Evolutionary conservation across 1,140 invertebrate species (phyloP).

Genomic region (Andricus grossulariae): DNA sequence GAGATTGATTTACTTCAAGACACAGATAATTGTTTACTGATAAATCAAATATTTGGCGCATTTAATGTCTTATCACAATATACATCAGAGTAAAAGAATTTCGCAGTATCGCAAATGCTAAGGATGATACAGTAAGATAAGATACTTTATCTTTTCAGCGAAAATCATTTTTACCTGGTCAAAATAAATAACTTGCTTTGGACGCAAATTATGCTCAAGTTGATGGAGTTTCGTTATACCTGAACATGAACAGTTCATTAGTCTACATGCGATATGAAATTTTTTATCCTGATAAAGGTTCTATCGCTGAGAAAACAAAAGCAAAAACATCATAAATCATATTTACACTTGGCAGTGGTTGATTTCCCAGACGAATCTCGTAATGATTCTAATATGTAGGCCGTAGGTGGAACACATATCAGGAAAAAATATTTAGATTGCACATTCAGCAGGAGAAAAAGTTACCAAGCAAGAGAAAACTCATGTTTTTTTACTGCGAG

Average conservation of each 20-base stretch:
- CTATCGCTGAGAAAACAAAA: not conserved
- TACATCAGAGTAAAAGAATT: too few relatives aligned
- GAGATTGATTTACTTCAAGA: constrained; percentile 6
- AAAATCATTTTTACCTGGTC: not conserved
- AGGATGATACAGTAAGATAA: not conserved
- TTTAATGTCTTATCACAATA: not conserved
- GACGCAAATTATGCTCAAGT: not conserved
- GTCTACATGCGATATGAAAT: not conserved
- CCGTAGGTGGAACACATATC: not conserved
- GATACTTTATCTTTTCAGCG: not conserved
- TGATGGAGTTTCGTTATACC: not conserved
- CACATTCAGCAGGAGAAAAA: not conserved
- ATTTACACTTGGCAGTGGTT: not conserved
- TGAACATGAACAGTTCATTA: not conserved
- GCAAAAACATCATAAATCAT: constrained; percentile 7
- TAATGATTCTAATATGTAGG: not conserved
- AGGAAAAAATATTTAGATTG: not conserved
- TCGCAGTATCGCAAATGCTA: too few relatives aligned
- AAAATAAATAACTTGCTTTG: not conserved
- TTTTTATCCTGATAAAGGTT: not conserved
- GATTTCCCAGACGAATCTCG: not conserved
- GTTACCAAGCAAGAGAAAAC: not conserved
- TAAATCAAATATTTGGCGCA: not conserved
- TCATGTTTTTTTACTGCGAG: not conserved
- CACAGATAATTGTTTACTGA: not conserved